Evolutionary conservation across 2,113 vertebrate species (phyloP).

Genomic region (Calidris pugnax): DNA sequence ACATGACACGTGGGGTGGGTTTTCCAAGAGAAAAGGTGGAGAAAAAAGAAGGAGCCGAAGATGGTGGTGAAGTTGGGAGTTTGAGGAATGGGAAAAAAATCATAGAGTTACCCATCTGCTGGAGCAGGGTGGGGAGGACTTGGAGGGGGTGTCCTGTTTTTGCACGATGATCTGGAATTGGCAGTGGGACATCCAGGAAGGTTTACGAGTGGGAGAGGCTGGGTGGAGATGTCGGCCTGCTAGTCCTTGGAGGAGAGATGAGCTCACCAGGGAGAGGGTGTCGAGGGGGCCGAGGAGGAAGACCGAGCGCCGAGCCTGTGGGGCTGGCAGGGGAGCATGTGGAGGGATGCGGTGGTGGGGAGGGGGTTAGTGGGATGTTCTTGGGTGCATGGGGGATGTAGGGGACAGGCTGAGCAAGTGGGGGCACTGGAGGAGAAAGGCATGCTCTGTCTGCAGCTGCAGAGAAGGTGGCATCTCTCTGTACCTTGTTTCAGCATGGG

Average conservation of each 20-base stretch:
- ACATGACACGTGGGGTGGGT: rapidly evolving
- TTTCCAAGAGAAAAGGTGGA: not conserved
- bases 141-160: not conserved
- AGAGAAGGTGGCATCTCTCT: not conserved
- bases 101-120: not conserved
- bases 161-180: not conserved
- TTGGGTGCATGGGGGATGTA: not conserved
- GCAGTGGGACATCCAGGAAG: not conserved
- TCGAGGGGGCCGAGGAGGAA: not conserved
- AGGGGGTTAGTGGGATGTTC: not conserved
- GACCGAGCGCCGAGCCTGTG: not conserved
- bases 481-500: not conserved
- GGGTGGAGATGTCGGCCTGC: not conserved
- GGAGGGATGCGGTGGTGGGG: not conserved
- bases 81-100: not conserved
- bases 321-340: not conserved
- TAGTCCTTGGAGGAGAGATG: not conserved
- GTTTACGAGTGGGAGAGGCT: not conserved
- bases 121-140: not conserved
- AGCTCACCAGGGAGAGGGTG: not conserved
- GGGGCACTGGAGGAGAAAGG: not conserved
- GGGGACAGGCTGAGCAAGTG: not conserved
- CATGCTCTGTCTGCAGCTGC: not conserved
- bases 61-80: not conserved
- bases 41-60: not conserved